Evolutionary conservation across 2,888 invertebrate species (phyloP).

Genomic region (Rutpela maculata): DNA sequence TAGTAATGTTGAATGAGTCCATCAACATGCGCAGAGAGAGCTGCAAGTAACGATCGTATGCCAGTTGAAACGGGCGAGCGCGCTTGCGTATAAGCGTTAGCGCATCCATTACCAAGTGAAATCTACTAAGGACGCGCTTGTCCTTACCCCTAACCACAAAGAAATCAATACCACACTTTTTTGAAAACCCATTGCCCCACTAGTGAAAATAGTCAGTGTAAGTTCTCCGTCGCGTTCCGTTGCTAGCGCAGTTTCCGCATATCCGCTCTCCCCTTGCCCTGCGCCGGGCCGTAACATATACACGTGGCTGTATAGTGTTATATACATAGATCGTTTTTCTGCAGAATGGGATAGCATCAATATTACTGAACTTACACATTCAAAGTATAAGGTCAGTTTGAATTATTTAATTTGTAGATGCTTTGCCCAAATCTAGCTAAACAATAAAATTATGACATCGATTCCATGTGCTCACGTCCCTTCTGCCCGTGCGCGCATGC

Average conservation of each 20-base stretch:
- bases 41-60: conserved; percentile 43
- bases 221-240: conserved; percentile 41
- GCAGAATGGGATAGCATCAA: conserved; percentile 60
- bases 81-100: conserved; percentile 18
- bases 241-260: conserved; percentile 38
- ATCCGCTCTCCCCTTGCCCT: conserved; percentile 40
- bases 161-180: conserved; percentile 69
- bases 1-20: background rate
- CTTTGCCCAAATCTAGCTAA: conserved; percentile 12
- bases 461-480: conserved; percentile 28
- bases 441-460: conserved; percentile 18
- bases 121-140: conserved; percentile 28
- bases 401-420: conserved; percentile 12
- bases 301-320: conserved; percentile 53
- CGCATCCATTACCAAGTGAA: conserved; percentile 40
- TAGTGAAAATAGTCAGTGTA: conserved; percentile 60
- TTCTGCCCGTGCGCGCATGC: conserved; percentile 10
- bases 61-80: conserved; percentile 39
- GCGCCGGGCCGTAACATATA: conserved; percentile 45
- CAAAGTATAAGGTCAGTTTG: conserved; percentile 54
- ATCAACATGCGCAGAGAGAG: conserved; percentile 32
- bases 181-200: conserved; percentile 70
- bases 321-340: conserved; percentile 43
- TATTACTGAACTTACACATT: conserved; percentile 46
- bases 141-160: conserved; percentile 51